These are phyloP conservation scores for Falcaria lacertinaria DNA, from an alignment of 2,888 invertebrate species.

Conservation along the genomic window DNA sequence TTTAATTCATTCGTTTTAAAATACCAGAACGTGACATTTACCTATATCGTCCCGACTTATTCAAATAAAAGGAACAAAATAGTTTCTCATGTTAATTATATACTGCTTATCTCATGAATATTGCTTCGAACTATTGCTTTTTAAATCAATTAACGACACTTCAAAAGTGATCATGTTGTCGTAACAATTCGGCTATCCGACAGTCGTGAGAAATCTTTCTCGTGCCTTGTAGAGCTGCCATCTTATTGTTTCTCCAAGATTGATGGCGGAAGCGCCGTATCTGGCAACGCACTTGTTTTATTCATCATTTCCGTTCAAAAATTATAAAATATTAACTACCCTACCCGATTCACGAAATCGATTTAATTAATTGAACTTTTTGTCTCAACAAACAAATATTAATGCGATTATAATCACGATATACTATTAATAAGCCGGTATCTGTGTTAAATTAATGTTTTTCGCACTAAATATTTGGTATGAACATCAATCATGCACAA, in stretches of 20 bases:
- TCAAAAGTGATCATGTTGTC: conserved; percentile 4
- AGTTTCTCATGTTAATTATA: too few species aligned
- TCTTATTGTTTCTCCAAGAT: conserved; percentile 60
- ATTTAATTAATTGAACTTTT: conserved; percentile 17
- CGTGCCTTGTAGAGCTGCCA: conserved; percentile 27
- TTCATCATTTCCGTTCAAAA: conserved; percentile 62
- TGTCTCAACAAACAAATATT: conserved; percentile 35
- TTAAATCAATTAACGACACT: background rate
- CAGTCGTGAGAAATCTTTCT: conserved; percentile 42
- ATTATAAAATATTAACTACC: conserved; percentile 37
- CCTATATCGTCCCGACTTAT: too few species aligned
- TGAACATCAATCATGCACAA: conserved; percentile 55
- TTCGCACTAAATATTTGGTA: conserved; percentile 33
- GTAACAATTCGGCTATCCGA: conserved; percentile 19
- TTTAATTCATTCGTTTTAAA: too few species aligned
- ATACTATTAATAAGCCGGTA: conserved; percentile 23
- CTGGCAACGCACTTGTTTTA: conserved; percentile 47
- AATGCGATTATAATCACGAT: conserved; percentile 58
- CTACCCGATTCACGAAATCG: conserved; percentile 20
- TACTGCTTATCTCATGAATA: too few species aligned
- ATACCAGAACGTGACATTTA: too few species aligned
- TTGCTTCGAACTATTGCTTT: too few species aligned
- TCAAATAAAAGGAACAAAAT: too few species aligned
- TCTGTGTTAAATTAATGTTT: conserved; percentile 33
- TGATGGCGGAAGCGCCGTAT: conserved; percentile 65